Evolutionary conservation across 2,797 vertebrate genomes (phyloP).

Genomic region (Hyperoplus immaculatus): DNA sequence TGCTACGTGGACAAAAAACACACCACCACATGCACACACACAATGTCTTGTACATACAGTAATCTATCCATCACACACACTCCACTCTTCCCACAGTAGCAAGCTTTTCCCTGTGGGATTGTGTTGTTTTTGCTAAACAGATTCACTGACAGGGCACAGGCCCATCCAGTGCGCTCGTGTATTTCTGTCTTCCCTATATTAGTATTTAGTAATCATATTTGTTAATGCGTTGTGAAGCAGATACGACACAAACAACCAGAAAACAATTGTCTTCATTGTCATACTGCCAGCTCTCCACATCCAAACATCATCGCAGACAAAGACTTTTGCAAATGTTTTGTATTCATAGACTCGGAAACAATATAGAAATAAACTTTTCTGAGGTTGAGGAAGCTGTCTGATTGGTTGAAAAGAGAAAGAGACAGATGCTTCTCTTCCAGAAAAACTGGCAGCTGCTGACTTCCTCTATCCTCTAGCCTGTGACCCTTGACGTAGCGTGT

Average conservation of each 20-base stretch:
- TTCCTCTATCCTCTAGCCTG: conserved; percentile 53
- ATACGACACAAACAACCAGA: not conserved
- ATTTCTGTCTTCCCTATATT: not conserved
- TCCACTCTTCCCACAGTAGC: not conserved
- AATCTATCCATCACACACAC: not conserved
- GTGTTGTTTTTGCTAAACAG: conserved; percentile 9
- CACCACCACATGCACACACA: not conserved
- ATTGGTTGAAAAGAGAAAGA: not conserved
- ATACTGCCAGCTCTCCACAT: conserved; percentile 13
- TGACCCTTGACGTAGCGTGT: conserved; percentile 55
- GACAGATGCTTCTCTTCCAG: conserved; percentile 42
- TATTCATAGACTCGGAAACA: not conserved
- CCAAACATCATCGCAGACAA: not conserved
- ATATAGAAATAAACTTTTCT: not conserved
- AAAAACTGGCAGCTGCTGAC: conserved; percentile 46
- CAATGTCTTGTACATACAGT: conserved; percentile 8
- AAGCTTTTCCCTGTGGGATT: conserved; percentile 15
- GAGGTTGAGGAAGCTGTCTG: not conserved
- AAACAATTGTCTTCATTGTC: not conserved
- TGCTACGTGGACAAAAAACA: not conserved
- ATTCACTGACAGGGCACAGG: conserved; percentile 16
- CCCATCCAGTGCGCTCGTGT: not conserved
- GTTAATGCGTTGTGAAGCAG: not conserved
- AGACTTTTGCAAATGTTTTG: not conserved
- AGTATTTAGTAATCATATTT: too few relatives aligned